Evolutionary conservation across 2,888 invertebrate genomes (phyloP).

Genomic region (Lepidocyrtoides sp.): DNA sequence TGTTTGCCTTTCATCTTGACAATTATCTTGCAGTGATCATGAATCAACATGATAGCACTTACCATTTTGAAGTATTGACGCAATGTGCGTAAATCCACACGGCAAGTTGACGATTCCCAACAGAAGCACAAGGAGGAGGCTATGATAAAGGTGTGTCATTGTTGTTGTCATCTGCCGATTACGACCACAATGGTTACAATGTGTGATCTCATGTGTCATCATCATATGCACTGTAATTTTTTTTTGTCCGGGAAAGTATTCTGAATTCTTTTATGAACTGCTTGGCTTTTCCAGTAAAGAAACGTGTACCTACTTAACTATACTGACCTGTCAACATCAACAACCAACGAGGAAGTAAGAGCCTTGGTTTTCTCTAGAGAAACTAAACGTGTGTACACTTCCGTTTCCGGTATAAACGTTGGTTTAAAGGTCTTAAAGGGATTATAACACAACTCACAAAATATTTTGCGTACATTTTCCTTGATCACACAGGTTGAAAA

Average conservation of each 20-base stretch:
- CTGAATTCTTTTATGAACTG: too few species aligned
- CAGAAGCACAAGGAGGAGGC: slow-evolving; percentile 10
- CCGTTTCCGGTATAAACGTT: slow-evolving; percentile 7
- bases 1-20: background rate
- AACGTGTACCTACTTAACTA: too few species aligned
- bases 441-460: background rate
- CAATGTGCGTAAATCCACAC: slow-evolving; percentile 64
- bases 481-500: background rate
- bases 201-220: background rate
- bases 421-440: background rate
- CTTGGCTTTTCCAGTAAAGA: too few species aligned
- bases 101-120: slow-evolving; percentile 62
- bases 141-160: background rate
- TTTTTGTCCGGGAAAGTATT: too few species aligned
- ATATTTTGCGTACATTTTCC: background rate
- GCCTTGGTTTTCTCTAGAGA: background rate
- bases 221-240: too few species aligned
- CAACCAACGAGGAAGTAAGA: background rate
- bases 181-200: background rate
- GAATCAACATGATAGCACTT: too few species aligned
- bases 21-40: too few species aligned
- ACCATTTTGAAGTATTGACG: slow-evolving; percentile 71
- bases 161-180: background rate
- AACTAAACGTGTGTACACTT: background rate
- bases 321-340: too few species aligned